phyloP scores from a whole-genome alignment of 2,113 vertebrate genomes.

The Clarias macrocephalus region DNA sequence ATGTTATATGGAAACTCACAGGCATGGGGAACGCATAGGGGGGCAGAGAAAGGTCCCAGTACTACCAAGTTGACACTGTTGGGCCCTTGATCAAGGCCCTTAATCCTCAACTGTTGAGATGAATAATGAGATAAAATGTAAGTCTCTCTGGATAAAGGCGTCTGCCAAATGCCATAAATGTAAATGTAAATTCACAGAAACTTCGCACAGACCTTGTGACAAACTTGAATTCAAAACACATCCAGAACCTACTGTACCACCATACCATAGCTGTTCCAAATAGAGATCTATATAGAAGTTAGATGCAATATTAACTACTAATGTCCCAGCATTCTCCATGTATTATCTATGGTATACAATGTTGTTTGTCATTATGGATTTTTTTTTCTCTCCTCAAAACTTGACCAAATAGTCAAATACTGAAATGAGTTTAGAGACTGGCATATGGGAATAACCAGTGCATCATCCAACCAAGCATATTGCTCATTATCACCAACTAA shows the following conservation, averaged over 20 bases:
- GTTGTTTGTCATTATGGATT: background rate
- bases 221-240: background rate
- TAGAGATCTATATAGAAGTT: background rate
- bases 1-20: background rate
- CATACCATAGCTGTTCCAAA: background rate
- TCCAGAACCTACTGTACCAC: background rate
- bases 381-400: background rate
- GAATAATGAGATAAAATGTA: too few species aligned
- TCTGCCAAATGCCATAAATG: too few species aligned
- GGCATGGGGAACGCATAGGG: background rate
- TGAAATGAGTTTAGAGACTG: background rate
- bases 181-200: background rate
- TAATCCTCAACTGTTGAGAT: too few species aligned
- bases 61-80: too few species aligned
- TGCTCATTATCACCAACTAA: conserved; percentile 43
- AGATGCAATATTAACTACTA: background rate
- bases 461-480: conserved; percentile 43
- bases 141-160: too few species aligned
- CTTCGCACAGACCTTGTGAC: background rate
- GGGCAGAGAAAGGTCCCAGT: too few species aligned
- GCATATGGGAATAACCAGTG: conserved; percentile 26
- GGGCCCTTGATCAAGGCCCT: too few species aligned
- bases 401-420: background rate
- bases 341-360: background rate
- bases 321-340: background rate